A percentile compares a stretch with the other conserved stretches of the same genome.
Conservation (phyloP, 2,797 vertebrate species). For the Nannoperca obscura region DNA sequence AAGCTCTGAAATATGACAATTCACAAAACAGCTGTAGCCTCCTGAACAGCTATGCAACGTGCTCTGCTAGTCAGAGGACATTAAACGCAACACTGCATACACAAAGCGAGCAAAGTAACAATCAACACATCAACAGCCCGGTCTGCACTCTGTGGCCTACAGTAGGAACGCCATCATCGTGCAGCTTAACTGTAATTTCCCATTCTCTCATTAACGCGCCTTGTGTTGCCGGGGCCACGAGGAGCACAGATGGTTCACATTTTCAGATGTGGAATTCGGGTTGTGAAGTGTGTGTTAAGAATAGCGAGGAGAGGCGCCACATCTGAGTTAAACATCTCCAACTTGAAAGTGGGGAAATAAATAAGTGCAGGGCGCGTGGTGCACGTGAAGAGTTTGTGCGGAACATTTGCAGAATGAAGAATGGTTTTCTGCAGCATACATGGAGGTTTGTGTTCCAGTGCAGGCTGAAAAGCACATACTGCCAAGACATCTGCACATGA, state of each 20-base stretch:
- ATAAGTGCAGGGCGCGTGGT: conserved; percentile 16
- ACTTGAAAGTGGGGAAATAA: conserved; percentile 37
- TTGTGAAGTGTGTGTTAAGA: conserved; percentile 59
- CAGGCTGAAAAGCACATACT: conserved; percentile 27
- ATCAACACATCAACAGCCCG: conserved; percentile 27
- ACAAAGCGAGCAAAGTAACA: conserved; percentile 7
- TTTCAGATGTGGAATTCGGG: conserved; percentile 70
- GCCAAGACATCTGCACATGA: conserved; percentile 61
- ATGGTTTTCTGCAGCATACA: conserved; percentile 28
- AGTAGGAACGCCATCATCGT: conserved; percentile 37
- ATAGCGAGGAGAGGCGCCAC: conserved; percentile 57
- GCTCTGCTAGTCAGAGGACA: neutral
- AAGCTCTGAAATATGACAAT: neutral
- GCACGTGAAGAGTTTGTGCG: conserved; percentile 24
- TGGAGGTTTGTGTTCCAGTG: conserved; percentile 31
- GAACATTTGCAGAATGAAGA: conserved; percentile 24
- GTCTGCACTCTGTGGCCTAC: conserved; percentile 11
- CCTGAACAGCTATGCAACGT: neutral
- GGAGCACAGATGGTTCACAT: conserved; percentile 78
- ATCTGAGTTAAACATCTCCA: conserved; percentile 63
- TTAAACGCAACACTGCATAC: neutral
- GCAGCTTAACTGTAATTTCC: conserved; percentile 45
- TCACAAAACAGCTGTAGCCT: conserved; percentile 17
- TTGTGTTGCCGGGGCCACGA: conserved; percentile 24
- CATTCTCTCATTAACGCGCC: conserved; percentile 60